phyloP scores from a whole-genome alignment of 2,888 invertebrate genomes.

The Leptopilina myrica region DNA sequence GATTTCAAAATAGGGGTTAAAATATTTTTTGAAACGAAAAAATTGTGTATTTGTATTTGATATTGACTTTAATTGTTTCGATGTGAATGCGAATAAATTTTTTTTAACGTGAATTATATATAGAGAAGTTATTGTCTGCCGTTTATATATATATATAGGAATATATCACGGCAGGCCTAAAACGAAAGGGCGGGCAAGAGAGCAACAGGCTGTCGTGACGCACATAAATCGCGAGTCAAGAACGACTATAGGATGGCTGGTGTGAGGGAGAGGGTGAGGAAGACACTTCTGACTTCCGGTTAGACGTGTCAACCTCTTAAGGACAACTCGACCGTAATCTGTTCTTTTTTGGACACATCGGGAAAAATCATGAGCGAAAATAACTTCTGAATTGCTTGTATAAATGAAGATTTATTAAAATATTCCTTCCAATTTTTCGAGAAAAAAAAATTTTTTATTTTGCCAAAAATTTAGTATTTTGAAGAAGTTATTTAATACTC shows the following conservation, averaged over 20 bases:
- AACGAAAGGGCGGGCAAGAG: constrained; percentile 49
- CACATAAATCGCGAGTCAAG: constrained; percentile 56
- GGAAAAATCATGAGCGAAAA: constrained; percentile 13
- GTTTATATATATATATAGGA: constrained; percentile 42
- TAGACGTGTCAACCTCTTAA: constrained; percentile 47
- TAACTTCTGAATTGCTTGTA: constrained; percentile 14
- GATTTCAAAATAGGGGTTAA: too few relatives aligned
- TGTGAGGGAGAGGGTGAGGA: constrained; percentile 49
- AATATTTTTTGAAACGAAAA: too few relatives aligned
- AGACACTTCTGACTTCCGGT: constrained; percentile 61
- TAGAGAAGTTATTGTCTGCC: background rate
- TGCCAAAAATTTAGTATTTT: too few relatives aligned
- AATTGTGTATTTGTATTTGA: too few relatives aligned
- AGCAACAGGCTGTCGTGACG: constrained; percentile 72
- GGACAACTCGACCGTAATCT: constrained; percentile 40
- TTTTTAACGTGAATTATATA: constrained; percentile 2
- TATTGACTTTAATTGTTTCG: too few relatives aligned
- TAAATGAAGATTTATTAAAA: too few relatives aligned
- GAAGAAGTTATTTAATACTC: too few relatives aligned
- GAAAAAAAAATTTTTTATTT: too few relatives aligned
- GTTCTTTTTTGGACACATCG: constrained; percentile 9
- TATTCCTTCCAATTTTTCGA: too few relatives aligned
- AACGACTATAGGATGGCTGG: constrained; percentile 50
- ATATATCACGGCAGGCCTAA: constrained; percentile 49
- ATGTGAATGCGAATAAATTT: too few relatives aligned